These are phyloP conservation scores for Bucorvus abyssinicus DNA, from an alignment of 2,797 vertebrate species.

Conservation along the genomic window DNA sequence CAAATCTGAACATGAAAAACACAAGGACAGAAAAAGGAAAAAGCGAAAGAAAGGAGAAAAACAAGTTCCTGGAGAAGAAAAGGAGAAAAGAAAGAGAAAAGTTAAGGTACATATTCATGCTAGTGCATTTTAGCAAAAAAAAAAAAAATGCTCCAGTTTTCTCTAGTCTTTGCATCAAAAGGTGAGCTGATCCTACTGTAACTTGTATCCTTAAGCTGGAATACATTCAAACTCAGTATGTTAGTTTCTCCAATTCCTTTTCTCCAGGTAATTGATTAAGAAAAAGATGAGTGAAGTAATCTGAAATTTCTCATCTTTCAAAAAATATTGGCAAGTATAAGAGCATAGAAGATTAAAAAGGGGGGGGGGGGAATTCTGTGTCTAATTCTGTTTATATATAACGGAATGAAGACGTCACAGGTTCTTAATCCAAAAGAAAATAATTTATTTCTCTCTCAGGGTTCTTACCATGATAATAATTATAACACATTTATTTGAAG, in stretches of 20 bases:
- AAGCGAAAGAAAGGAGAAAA: constrained; percentile 95
- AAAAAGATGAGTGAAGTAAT: background rate
- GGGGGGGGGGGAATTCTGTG: fast-evolving
- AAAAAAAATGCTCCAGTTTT: background rate
- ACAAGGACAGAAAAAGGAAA: constrained; percentile 95
- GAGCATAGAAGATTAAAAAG: background rate
- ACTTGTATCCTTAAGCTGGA: background rate
- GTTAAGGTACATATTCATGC: constrained; percentile 70
- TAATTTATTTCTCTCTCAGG: background rate
- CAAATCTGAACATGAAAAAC: constrained; percentile 87
- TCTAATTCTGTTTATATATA: background rate
- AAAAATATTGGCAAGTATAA: background rate
- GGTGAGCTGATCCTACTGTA: background rate
- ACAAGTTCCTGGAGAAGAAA: constrained; percentile 84
- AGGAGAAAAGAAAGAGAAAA: constrained; percentile 87
- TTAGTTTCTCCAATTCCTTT: background rate
- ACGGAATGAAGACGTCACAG: background rate
- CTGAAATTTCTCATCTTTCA: background rate
- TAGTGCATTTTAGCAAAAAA: background rate
- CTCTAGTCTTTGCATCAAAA: background rate
- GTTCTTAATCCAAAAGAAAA: background rate
- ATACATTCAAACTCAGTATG: background rate
- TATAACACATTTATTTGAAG: background rate
- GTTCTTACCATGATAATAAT: background rate
- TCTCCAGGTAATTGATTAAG: background rate